Evolutionary conservation across 1,140 invertebrate species (phyloP).

Genomic region (Papilio xuthus): DNA sequence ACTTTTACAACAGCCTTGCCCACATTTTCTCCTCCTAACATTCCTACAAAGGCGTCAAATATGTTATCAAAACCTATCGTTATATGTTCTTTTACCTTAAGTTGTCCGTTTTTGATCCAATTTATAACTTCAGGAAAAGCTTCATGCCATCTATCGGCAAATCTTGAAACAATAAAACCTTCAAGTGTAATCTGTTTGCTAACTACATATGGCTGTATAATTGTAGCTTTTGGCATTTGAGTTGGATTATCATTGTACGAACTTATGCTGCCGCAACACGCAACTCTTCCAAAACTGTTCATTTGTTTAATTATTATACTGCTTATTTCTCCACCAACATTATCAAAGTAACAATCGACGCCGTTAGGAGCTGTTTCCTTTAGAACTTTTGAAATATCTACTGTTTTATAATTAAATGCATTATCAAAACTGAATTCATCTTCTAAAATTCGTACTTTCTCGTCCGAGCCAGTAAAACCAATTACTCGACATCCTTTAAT

Average conservation of each 20-base stretch:
- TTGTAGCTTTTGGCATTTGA: slow-evolving; percentile 60
- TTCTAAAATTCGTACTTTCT: slow-evolving; percentile 87
- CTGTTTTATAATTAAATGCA: slow-evolving; percentile 88
- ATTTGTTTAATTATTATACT: slow-evolving; percentile 83
- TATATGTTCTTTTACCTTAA: slow-evolving; percentile 81
- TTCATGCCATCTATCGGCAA: slow-evolving; percentile 65
- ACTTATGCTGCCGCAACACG: slow-evolving; percentile 84
- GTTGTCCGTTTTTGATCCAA: slow-evolving; percentile 81
- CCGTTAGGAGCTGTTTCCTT: slow-evolving; percentile 83
- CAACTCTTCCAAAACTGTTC: slow-evolving; percentile 82
- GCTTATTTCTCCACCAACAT: slow-evolving; percentile 86
- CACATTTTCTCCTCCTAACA: slow-evolving; percentile 82
- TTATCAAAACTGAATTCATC: slow-evolving; percentile 86
- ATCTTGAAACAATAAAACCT: slow-evolving; percentile 71
- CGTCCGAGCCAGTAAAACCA: slow-evolving; percentile 87
- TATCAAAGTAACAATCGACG: slow-evolving; percentile 84
- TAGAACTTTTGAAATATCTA: slow-evolving; percentile 80
- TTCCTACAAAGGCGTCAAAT: slow-evolving; percentile 82
- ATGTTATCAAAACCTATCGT: slow-evolving; percentile 83
- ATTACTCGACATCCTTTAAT: slow-evolving; percentile 87
- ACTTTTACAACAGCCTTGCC: slow-evolving; percentile 84
- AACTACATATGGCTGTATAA: slow-evolving; percentile 79
- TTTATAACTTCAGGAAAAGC: slow-evolving; percentile 72
- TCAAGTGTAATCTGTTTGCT: slow-evolving; percentile 77
- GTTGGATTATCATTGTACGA: slow-evolving; percentile 70